Percentiles rank a stretch among this genome's conserved stretches.
Conservation (phyloP, 1,140 invertebrate genomes). For the Nymphalis io region DNA sequence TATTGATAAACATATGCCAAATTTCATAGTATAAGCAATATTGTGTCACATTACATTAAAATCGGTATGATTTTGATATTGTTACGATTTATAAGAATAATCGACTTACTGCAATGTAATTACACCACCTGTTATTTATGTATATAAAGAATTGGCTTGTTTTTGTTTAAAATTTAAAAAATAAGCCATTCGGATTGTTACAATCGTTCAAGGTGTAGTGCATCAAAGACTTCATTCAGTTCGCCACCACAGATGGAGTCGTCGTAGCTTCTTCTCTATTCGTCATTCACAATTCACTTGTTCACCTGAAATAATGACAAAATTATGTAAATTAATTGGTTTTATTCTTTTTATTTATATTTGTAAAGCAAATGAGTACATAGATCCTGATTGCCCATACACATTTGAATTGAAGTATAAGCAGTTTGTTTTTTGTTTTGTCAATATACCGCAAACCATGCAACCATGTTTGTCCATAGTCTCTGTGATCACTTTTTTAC, state of each 20-base stretch:
- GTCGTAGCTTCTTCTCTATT: slow-evolving; percentile 45
- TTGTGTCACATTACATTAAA: neutral
- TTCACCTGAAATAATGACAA: slow-evolving; percentile 52
- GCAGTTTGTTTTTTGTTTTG: too few relatives aligned
- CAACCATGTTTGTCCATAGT: too few relatives aligned
- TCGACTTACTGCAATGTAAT: neutral
- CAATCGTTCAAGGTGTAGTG: neutral
- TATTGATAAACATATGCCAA: too few relatives aligned
- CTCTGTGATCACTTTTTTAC: too few relatives aligned
- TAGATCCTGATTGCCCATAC: too few relatives aligned
- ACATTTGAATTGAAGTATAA: too few relatives aligned
- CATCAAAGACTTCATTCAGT: slow-evolving; percentile 30
- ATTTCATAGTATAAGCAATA: too few relatives aligned
- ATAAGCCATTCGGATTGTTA: neutral
- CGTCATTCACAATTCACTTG: slow-evolving; percentile 66
- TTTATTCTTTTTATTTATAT: too few relatives aligned
- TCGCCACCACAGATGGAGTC: slow-evolving; percentile 64
- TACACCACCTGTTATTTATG: neutral
- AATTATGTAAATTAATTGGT: neutral
- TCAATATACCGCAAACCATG: too few relatives aligned
- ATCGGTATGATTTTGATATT: neutral
- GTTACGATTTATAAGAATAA: too few relatives aligned
- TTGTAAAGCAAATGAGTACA: slow-evolving; percentile 3
- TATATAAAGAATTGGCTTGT: neutral
- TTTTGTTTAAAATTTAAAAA: neutral